phyloP scores from a whole-genome alignment of 2,888 invertebrate genomes.

The Tenthredo scrophulariae region DNA sequence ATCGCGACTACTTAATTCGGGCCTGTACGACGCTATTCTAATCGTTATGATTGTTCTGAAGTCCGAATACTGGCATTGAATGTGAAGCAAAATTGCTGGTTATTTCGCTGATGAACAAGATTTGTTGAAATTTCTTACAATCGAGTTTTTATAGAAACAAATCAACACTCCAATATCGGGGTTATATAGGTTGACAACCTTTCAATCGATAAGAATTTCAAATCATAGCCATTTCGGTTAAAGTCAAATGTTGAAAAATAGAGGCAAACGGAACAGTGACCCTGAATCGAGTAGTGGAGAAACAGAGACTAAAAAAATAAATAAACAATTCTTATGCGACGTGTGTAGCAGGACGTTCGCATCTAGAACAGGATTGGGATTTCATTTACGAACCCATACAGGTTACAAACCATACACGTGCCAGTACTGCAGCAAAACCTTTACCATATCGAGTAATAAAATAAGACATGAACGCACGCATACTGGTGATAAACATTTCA shows the following conservation, averaged over 20 bases:
- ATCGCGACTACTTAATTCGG: too few species aligned
- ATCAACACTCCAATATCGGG: neutral
- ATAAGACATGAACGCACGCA: constrained; percentile 57
- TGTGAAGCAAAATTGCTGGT: neutral
- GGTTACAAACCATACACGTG: constrained; percentile 55
- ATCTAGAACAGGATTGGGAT: neutral
- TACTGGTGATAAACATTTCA: constrained; percentile 54
- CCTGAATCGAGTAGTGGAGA: neutral
- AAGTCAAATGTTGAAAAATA: neutral
- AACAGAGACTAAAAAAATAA: neutral
- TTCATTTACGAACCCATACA: neutral
- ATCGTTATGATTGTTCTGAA: neutral
- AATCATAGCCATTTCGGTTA: neutral
- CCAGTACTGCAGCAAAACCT: constrained; percentile 60
- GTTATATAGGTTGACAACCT: neutral
- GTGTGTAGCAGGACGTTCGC: neutral
- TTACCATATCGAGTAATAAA: constrained; percentile 60
- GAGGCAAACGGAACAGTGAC: neutral
- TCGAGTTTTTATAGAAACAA: neutral
- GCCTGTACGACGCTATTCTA: neutral
- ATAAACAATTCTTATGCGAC: neutral
- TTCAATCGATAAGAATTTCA: neutral
- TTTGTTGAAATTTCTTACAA: neutral
- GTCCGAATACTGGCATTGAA: neutral
- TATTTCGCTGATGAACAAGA: neutral